Base-by-base conservation (phyloP, 1,140 invertebrate genomes). In the Leptinotarsa defecta region DNA sequence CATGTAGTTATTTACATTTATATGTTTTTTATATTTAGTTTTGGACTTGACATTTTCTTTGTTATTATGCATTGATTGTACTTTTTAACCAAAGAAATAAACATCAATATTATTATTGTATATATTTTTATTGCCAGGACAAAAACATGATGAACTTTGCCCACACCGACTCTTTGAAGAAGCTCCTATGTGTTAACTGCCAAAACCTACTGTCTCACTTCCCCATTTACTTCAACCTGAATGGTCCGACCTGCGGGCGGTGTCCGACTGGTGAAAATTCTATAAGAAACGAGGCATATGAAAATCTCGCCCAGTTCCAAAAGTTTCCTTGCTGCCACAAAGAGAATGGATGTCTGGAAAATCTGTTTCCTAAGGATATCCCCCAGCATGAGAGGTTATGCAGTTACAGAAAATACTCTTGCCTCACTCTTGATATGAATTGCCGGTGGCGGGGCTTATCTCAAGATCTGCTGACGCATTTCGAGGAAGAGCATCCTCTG, bases 281-380 rank as follows among this genome's bases (percentile, higher is more conserved):
- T n/a, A n/a, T 70, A n/a, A 22, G 52, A 19, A 74, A 74, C 43
- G 69, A 52, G n/a, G 64, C 43, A 15, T 79, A 74, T 63, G 78
- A 79, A 77, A 24, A 17, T 3, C 13, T 77, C 3, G 78, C 75
- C 3, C n/a, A 77, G 20, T 48, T 11, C 65, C 24, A 74, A 27
- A 72, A 74, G 72, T 79, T 79, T 61, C 78, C 78, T 15, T 79
- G 78, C 61, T 62, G 49, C 17, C 70, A 78, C 61, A 68, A 73
- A 13, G n/a, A 20, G 13, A 62, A 75, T 17, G 78, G 78, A 20
- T 79, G 78, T 48, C 5, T 70, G 8, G 69, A 73, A 73, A 72
- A 68, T 62, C 24, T 73, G 20, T 43, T 70, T 5, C 78, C 78
- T 2, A 43, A 68, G n/a, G 68, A 77, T 2, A 68, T 79, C 20